These are phyloP conservation scores for Cirrhinus mrigala DNA, from an alignment of 2,797 vertebrate species.

Conservation along the genomic window DNA sequence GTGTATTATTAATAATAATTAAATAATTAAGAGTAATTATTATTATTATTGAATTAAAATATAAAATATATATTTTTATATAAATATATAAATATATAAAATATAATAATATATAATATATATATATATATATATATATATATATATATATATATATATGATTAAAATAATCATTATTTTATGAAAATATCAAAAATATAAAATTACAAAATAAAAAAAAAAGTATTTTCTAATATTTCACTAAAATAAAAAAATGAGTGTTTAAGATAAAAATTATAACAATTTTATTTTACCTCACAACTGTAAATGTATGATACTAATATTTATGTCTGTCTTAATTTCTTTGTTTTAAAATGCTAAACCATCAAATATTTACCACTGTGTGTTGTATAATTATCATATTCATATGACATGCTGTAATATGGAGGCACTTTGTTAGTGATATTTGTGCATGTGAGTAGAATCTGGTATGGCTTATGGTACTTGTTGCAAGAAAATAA, in stretches of 20 bases:
- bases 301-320: not conserved
- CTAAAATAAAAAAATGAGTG: not conserved
- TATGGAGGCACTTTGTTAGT: not conserved
- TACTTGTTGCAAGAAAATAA: conserved; percentile 22
- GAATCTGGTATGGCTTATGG: not conserved
- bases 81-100: too few relatives aligned
- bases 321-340: not conserved
- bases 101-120: too few relatives aligned
- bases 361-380: not conserved
- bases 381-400: not conserved
- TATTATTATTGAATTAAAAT: not conserved
- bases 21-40: not conserved
- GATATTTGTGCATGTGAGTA: not conserved
- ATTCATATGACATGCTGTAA: not conserved
- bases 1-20: not conserved
- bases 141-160: too few relatives aligned
- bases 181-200: not conserved
- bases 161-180: not conserved
- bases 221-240: not conserved
- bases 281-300: not conserved
- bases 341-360: not conserved
- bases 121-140: too few relatives aligned
- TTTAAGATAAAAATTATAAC: not conserved
- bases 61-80: not conserved
- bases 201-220: not conserved